Evolutionary conservation across 2,113 vertebrate species (phyloP).

Genomic region (Toxostoma redivivum): DNA sequence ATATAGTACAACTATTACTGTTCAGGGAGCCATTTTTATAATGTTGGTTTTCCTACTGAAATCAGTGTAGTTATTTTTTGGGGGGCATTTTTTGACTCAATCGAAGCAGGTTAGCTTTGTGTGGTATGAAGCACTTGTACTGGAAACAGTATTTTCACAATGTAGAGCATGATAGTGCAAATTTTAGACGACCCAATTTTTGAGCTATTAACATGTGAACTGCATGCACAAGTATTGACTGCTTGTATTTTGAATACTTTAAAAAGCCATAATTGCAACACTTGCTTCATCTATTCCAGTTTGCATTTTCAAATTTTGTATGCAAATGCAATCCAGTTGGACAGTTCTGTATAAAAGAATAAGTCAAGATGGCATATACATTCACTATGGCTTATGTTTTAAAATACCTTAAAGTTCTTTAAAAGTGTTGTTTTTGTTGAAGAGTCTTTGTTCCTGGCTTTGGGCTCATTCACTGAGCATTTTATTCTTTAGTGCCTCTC

Average conservation of each 20-base stretch:
- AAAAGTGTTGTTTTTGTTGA: background rate
- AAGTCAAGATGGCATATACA: background rate
- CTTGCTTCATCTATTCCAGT: background rate
- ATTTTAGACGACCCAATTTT: background rate
- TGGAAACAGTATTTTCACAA: background rate
- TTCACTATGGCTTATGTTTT: background rate
- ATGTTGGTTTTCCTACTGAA: background rate
- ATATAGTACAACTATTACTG: background rate
- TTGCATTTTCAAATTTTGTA: background rate
- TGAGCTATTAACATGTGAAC: background rate
- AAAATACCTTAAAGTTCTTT: background rate
- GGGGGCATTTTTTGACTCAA: background rate
- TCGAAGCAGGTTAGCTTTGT: background rate
- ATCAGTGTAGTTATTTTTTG: background rate
- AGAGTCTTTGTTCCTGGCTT: background rate
- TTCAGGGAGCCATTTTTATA: background rate
- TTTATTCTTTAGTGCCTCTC: background rate
- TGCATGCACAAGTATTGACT: background rate
- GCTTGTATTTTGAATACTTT: background rate
- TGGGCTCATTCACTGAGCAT: background rate
- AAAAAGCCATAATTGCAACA: background rate
- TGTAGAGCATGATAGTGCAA: rapidly evolving
- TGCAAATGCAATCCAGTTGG: background rate
- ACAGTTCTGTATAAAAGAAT: background rate
- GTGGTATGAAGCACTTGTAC: background rate